Conservation (phyloP, 2,113 vertebrate species). For the Pyxicephalus adspersus region DNA sequence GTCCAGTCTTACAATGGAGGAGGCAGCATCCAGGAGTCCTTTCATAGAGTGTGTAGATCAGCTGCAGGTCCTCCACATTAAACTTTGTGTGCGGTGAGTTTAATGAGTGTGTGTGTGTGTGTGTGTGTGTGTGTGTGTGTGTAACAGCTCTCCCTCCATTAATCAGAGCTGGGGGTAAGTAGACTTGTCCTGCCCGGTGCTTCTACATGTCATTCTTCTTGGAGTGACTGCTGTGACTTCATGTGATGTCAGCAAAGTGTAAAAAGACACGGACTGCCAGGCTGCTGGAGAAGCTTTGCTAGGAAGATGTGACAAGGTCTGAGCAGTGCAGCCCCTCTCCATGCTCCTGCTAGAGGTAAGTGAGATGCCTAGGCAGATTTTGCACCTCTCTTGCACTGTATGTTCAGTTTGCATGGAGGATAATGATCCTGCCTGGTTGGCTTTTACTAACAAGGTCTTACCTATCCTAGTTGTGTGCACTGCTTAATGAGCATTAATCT, state of each 20-base stretch:
- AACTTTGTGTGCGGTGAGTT: constrained; percentile 15
- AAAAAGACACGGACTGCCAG: constrained; percentile 81
- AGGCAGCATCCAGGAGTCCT: background rate
- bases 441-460: constrained; percentile 72
- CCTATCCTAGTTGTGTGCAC: constrained; percentile 80
- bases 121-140: background rate
- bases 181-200: constrained; percentile 58
- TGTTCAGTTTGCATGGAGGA: constrained; percentile 60
- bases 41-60: background rate
- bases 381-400: constrained; percentile 57
- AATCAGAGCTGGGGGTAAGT: constrained; percentile 38
- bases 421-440: constrained; percentile 18
- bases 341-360: constrained; percentile 78
- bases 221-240: constrained; percentile 80
- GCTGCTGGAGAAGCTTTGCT: constrained; percentile 82
- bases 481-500: constrained; percentile 92
- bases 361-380: constrained; percentile 56
- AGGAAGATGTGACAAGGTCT: constrained; percentile 86
- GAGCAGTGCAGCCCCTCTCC: constrained; percentile 73
- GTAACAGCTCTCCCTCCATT: constrained; percentile 11
- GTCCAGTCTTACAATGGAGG: background rate
- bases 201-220: constrained; percentile 79
- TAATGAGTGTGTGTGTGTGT: background rate
- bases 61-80: constrained; percentile 34
- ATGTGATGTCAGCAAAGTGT: constrained; percentile 88